A percentile compares a stretch with the other conserved stretches of the same genome.
phyloP scores from a whole-genome alignment of 2,113 vertebrate species.

The Cephalophus harveyi region DNA sequence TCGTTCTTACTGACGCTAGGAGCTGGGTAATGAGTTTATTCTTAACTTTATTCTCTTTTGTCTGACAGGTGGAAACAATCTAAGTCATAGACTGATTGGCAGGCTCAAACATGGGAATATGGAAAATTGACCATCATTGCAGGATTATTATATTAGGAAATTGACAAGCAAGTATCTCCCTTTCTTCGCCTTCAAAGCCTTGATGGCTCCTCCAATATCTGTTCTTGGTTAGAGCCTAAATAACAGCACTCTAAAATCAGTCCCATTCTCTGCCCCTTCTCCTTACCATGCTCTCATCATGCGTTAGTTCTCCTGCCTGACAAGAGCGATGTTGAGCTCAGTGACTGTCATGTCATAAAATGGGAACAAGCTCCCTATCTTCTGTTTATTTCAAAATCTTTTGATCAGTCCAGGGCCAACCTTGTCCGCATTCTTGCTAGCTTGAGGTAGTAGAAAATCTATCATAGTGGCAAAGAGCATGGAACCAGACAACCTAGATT shows the following conservation, averaged over 20 bases:
- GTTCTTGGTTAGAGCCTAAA: background rate
- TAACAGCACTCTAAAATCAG: background rate
- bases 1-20: background rate
- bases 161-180: background rate
- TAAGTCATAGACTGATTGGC: background rate
- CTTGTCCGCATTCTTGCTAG: background rate
- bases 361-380: background rate
- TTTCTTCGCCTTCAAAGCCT: background rate
- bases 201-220: background rate
- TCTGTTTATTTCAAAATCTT: conserved; percentile 16
- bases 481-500: background rate
- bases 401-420: background rate
- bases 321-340: background rate
- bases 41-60: conserved; percentile 2
- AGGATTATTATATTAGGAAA: background rate
- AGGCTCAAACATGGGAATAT: background rate
- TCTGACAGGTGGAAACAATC: background rate
- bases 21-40: background rate
- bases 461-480: background rate
- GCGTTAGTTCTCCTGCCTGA: background rate
- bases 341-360: background rate
- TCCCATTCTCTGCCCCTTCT: background rate
- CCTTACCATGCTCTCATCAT: background rate
- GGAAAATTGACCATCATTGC: background rate
- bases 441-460: background rate